Conservation (phyloP, 2,888 invertebrate genomes). For the Cybosia mesomella region DNA sequence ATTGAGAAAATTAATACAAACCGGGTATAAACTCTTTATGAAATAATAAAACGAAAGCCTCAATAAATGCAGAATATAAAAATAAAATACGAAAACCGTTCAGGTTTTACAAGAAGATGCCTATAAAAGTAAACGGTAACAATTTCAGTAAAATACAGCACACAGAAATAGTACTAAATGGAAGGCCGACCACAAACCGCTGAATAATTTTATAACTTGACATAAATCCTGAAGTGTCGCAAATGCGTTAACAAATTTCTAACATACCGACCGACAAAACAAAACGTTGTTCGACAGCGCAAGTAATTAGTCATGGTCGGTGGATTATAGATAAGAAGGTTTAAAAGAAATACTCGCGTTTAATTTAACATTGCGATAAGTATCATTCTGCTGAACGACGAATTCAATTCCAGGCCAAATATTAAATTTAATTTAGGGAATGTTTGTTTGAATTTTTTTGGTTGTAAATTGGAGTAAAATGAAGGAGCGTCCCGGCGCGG, state of each 20-base stretch:
- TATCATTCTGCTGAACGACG: constrained; percentile 24
- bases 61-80: constrained; percentile 37
- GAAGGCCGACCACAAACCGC: constrained; percentile 35
- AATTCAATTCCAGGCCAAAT: constrained; percentile 57
- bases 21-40: constrained; percentile 25
- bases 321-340: constrained; percentile 44
- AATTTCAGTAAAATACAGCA: constrained; percentile 45
- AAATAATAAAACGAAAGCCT: constrained; percentile 39
- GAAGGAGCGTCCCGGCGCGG: constrained; percentile 86
- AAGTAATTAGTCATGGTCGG: constrained; percentile 50
- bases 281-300: constrained; percentile 44
- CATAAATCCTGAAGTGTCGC: constrained; percentile 51
- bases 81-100: constrained; percentile 46
- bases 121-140: constrained; percentile 47
- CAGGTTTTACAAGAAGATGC: constrained; percentile 46
- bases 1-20: constrained; percentile 26
- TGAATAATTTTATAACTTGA: constrained; percentile 47
- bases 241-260: constrained; percentile 48
- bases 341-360: constrained; percentile 33
- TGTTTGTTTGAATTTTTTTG: constrained; percentile 85
- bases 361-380: constrained; percentile 26
- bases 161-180: constrained; percentile 43
- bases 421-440: constrained; percentile 75
- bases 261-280: constrained; percentile 34
- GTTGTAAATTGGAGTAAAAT: constrained; percentile 87